Evolutionary conservation across 1,140 invertebrate genomes (phyloP).

Genomic region (Nephotettix cincticeps): DNA sequence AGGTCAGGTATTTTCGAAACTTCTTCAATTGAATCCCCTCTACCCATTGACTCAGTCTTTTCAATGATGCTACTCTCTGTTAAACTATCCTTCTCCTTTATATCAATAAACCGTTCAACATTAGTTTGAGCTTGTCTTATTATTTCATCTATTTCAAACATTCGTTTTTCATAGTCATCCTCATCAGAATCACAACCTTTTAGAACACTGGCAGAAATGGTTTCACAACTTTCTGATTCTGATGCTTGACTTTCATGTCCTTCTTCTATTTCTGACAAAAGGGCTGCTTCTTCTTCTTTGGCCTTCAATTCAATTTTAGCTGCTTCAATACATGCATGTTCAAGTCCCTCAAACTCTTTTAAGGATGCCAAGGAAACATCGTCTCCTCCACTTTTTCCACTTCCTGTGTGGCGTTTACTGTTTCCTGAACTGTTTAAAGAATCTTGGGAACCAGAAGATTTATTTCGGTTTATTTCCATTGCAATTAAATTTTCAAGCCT

Average conservation of each 20-base stretch:
- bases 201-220: constrained; percentile 58
- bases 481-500: constrained; percentile 79
- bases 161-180: constrained; percentile 67
- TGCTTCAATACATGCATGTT: constrained; percentile 81
- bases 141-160: constrained; percentile 73
- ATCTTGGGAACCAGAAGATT: constrained; percentile 68
- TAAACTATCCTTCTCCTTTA: constrained; percentile 24
- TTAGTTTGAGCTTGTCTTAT: constrained; percentile 68
- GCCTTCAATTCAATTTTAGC: constrained; percentile 78
- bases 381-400: constrained; percentile 78
- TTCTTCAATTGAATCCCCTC: constrained; percentile 53
- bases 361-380: constrained; percentile 88
- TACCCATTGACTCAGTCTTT: constrained; percentile 51
- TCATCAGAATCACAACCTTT: constrained; percentile 50
- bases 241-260: constrained; percentile 63
- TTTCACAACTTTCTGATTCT: constrained; percentile 67
- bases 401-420: constrained; percentile 59
- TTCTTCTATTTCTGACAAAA: constrained; percentile 71
- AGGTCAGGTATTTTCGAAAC: constrained; percentile 52
- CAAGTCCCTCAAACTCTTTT: constrained; percentile 92
- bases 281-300: constrained; percentile 75
- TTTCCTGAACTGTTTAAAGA: constrained; percentile 56
- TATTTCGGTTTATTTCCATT: constrained; percentile 59
- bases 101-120: constrained; percentile 58
- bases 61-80: constrained; percentile 29